Percentiles rank a stretch among this genome's conserved stretches.
Evolutionary conservation across 2,113 vertebrate species (phyloP).

Genomic region (Xenopus laevis): DNA sequence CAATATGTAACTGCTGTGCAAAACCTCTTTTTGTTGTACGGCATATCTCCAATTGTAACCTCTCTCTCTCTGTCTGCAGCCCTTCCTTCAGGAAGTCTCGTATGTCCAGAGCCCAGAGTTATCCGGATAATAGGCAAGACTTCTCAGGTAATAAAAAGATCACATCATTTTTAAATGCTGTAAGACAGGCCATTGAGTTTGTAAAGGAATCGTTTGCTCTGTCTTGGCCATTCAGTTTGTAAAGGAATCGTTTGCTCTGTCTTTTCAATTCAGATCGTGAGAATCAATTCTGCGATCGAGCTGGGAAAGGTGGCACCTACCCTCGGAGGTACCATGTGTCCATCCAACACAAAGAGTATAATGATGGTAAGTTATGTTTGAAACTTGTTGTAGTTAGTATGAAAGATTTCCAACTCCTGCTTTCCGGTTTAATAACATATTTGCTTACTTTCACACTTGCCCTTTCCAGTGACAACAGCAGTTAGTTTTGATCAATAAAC

Average conservation of each 20-base stretch:
- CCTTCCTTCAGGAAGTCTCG: constrained; percentile 90
- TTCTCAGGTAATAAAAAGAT: constrained; percentile 77
- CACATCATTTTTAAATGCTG: no score
- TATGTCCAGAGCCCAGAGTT: constrained; percentile 97
- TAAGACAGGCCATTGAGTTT: no score
- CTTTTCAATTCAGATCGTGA: constrained; percentile 78
- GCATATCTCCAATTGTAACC: constrained; percentile 2
- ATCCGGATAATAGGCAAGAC: constrained; percentile 98
- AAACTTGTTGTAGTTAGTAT: no score
- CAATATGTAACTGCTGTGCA: no score
- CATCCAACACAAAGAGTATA: constrained; percentile 90
- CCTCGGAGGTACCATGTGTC: constrained; percentile 90
- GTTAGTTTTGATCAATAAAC: no score
- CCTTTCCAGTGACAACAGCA: no score
- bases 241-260: constrained; percentile 40
- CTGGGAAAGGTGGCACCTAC: constrained; percentile 94
- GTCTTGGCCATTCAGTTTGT: constrained; percentile 54
- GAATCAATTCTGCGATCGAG: constrained; percentile 91
- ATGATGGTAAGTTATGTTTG: constrained; percentile 72
- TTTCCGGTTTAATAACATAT: no score
- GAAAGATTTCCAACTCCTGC: no score
- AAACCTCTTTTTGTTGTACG: no score
- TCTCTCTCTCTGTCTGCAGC: constrained; percentile 56
- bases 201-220: constrained; percentile 36
- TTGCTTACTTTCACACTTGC: no score